A percentile compares a stretch with the other conserved stretches of the same genome.
Conservation (phyloP, 1,140 invertebrate species). For the Cardiocondyla obscurior region DNA sequence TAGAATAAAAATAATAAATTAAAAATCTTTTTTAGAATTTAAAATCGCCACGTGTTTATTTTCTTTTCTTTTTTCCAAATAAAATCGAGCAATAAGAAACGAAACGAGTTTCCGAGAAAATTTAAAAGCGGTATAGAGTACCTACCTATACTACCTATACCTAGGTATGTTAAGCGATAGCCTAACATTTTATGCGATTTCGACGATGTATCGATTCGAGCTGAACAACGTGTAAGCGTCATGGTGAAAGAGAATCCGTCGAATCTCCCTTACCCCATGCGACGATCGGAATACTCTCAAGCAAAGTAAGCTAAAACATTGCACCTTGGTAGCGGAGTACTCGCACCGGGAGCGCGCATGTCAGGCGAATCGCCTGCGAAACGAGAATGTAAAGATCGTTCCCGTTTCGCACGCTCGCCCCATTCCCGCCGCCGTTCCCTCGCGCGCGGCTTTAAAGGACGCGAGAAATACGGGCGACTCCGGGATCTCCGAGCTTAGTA, state of each 20-base stretch:
- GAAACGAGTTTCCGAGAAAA: background rate
- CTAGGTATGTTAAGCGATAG: background rate
- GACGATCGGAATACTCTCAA: background rate
- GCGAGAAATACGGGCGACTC: conserved; percentile 58
- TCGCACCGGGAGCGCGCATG: background rate
- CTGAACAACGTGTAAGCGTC: background rate
- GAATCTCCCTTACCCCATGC: background rate
- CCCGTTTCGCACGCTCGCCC: conserved; percentile 1
- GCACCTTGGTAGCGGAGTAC: background rate
- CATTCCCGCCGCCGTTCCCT: background rate
- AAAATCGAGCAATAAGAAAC: background rate
- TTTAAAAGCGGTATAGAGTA: background rate
- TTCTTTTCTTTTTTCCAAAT: too few relatives aligned
- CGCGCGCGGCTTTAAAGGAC: conserved; percentile 1
- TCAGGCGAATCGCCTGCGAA: conserved; percentile 10
- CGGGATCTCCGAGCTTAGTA: conserved; percentile 45
- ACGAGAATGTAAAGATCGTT: conserved; percentile 30
- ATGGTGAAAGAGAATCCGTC: background rate
- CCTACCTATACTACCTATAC: background rate
- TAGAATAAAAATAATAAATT: too few relatives aligned
- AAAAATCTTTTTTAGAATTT: too few relatives aligned
- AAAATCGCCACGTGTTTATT: too few relatives aligned
- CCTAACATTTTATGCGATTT: background rate
- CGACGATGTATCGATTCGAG: conserved; percentile 3
- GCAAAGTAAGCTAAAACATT: conserved; percentile 37